Base-by-base conservation (phyloP, 2,888 invertebrate species). In the Dascillus cervinus region DNA sequence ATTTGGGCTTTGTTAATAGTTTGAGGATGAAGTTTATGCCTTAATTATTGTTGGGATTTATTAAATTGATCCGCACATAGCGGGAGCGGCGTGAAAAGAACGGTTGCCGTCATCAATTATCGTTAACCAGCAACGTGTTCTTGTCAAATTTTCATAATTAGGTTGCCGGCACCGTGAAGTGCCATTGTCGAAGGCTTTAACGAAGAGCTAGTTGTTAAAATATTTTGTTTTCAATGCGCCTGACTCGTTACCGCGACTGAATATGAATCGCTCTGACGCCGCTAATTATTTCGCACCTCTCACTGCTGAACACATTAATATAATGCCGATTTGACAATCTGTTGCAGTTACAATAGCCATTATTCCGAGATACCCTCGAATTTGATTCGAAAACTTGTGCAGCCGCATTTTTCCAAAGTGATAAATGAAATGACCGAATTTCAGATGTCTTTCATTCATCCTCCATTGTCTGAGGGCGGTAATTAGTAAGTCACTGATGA, bases 401-500 rank as follows among this genome's bases (percentile, higher is more conserved):
- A n/a, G n/a, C n/a, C n/a, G n/a, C n/a, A n/a, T n/a, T n/a, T n/a
- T n/a, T n/a, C n/a, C n/a, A n/a, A n/a, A n/a, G n/a, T n/a, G n/a
- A n/a, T n/a, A n/a, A n/a, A n/a, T n/a, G n/a, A n/a, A n/a, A n/a
- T n/a, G n/a, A n/a, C 39, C 39, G 27, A 32, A 28, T 32, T 33
- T 31, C 17, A 34, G 27, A 29, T 39, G 32, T 34, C 39, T 39
- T 33, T 36, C 31, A 29, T 27, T 31, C 30, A 36, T 39, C 30
- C 36, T 32, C 35, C 31, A 26, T 17, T 17, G 17, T 17, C 17
- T 17, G 8, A 8, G 17, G 30, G 33, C 34, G 57, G 60, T 62
- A 63, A 63, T 63, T 63, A 63, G 60, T 58, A 58, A 62, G 63
- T 63, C 63, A 55, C 57, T 53, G 57, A 50, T 60, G 62, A 63